Evolutionary conservation across 1,140 invertebrate genomes (phyloP).

Genomic region (Macrobrachium rosenbergii): DNA sequence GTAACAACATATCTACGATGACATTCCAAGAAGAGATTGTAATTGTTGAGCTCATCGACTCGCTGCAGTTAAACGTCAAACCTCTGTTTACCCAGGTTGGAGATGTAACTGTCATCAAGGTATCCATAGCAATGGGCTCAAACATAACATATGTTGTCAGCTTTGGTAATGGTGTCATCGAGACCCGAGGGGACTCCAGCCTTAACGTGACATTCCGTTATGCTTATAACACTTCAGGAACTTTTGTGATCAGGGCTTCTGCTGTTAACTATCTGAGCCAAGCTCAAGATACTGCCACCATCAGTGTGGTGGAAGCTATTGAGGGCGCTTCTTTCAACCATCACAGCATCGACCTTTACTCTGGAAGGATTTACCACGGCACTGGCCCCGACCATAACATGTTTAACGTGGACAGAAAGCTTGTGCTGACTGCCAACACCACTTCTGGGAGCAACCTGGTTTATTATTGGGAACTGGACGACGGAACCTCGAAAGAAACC

Average conservation of each 20-base stretch:
- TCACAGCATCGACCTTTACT: constrained; percentile 26
- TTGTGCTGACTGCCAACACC: constrained; percentile 10
- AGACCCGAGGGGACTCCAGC: neutral
- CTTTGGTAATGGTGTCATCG: constrained; percentile 30
- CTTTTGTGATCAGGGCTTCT: constrained; percentile 30
- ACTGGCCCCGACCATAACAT: constrained; percentile 24
- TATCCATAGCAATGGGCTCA: constrained; percentile 22
- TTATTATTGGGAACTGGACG: neutral
- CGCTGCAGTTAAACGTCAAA: no score
- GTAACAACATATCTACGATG: no score
- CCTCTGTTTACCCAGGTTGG: constrained; percentile 3
- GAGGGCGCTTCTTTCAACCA: neutral
- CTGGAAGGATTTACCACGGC: constrained; percentile 25
- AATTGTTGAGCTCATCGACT: no score
- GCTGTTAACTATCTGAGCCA: constrained; percentile 27
- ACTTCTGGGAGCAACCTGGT: neutral
- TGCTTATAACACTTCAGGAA: constrained; percentile 12
- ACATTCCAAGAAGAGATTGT: no score
- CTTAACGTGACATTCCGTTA: neutral
- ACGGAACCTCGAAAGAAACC: neutral
- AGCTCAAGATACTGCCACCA: neutral
- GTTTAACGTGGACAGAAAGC: constrained; percentile 23
- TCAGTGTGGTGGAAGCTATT: constrained; percentile 28
- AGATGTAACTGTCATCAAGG: neutral
- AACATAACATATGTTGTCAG: constrained; percentile 38